Conservation (phyloP, 2,113 vertebrate species). For the Phrynocephalus versicolor region DNA sequence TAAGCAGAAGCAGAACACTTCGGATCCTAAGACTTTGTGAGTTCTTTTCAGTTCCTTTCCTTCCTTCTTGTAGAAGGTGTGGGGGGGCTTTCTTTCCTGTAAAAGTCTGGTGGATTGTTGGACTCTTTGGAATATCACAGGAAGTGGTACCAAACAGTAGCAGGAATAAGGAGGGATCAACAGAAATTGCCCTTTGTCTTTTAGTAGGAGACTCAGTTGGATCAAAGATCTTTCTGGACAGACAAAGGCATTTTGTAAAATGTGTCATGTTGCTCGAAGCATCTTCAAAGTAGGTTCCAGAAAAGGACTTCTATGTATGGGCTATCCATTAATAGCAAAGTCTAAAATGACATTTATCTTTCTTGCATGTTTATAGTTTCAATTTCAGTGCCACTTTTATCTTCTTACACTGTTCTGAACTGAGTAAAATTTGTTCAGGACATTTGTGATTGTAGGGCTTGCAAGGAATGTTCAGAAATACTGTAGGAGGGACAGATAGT, state of each 20-base stretch:
- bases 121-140: neutral
- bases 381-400: too few species aligned
- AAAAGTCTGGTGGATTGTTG: neutral
- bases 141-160: neutral
- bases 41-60: neutral
- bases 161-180: neutral
- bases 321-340: neutral
- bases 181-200: neutral
- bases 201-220: neutral
- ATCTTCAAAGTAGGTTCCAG: neutral
- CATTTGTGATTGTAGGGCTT: neutral
- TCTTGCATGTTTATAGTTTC: too few species aligned
- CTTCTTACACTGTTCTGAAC: neutral
- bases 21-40: neutral
- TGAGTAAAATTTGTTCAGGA: neutral
- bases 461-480: neutral
- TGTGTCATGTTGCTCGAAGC: neutral
- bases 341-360: neutral
- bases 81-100: too few species aligned
- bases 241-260: neutral
- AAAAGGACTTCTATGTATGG: too few species aligned
- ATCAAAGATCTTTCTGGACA: neutral
- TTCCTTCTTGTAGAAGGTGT: too few species aligned
- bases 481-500: rapidly evolving
- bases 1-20: too few species aligned